These are phyloP conservation scores for Taenioides sp. DNA, from an alignment of 2,797 vertebrate genomes.

Conservation along the genomic window DNA sequence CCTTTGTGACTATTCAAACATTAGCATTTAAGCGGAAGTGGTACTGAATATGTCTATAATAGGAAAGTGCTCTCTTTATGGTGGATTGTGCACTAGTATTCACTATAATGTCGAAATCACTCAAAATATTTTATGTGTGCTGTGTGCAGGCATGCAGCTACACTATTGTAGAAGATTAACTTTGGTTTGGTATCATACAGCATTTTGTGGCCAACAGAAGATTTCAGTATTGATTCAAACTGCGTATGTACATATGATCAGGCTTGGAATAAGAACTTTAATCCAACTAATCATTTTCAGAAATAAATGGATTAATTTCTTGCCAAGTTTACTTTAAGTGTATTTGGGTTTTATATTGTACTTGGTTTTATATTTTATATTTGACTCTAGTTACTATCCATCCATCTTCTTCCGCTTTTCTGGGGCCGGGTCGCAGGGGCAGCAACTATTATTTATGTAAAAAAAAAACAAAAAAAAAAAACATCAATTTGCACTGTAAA, in stretches of 20 bases:
- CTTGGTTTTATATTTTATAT: too few species aligned
- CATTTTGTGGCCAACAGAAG: too few species aligned
- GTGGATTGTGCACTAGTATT: constrained; percentile 22
- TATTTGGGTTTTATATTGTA: too few species aligned
- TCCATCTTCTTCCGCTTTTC: too few species aligned
- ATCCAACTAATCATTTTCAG: too few species aligned
- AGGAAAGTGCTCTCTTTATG: constrained; percentile 44
- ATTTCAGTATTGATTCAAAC: not conserved
- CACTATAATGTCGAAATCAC: constrained; percentile 50
- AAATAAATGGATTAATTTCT: too few species aligned
- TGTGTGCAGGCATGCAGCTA: not conserved
- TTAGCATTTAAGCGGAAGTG: constrained; percentile 22
- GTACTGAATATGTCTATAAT: constrained; percentile 45
- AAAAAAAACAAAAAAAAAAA: too few species aligned
- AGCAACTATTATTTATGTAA: too few species aligned
- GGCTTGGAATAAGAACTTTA: too few species aligned
- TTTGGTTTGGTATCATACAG: not conserved
- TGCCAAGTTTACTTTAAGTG: too few species aligned
- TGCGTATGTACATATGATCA: not conserved
- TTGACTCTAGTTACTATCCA: too few species aligned
- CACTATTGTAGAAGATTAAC: not conserved
- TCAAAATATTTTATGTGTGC: constrained; percentile 38
- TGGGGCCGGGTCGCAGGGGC: too few species aligned
- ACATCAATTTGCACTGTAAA: not conserved
- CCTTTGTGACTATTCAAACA: constrained; percentile 18